phyloP scores from a whole-genome alignment of 2,113 vertebrate genomes.

The Reinhardtius hippoglossoides region DNA sequence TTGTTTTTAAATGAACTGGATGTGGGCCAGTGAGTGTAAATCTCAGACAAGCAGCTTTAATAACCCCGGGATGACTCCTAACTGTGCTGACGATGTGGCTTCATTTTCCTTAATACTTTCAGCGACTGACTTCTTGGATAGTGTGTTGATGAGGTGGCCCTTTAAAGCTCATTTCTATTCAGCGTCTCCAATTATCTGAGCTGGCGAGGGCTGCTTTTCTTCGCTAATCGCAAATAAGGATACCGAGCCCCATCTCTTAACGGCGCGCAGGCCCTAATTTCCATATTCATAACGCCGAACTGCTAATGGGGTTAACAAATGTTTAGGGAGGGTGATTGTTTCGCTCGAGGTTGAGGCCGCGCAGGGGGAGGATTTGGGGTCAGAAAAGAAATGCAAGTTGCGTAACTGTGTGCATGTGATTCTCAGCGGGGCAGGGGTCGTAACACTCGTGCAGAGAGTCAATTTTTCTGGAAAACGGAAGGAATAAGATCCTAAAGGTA shows the following conservation, averaged over 20 bases:
- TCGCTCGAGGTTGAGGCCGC: constrained; percentile 48
- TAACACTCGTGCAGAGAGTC: constrained; percentile 1
- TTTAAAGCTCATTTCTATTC: constrained; percentile 88
- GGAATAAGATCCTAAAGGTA: constrained; percentile 30
- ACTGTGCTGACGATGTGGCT: constrained; percentile 84
- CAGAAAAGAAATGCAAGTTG: constrained; percentile 37
- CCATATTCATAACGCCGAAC: constrained; percentile 91
- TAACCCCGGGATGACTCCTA: constrained; percentile 49
- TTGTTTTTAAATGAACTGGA: background rate
- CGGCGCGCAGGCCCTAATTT: constrained; percentile 86
- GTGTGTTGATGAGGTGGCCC: constrained; percentile 83
- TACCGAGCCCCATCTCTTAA: constrained; percentile 87
- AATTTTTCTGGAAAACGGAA: constrained; percentile 32
- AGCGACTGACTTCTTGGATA: constrained; percentile 70
- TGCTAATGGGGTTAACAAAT: constrained; percentile 92
- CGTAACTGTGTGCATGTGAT: constrained; percentile 13
- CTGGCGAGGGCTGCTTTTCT: constrained; percentile 84
- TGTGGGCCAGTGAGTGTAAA: constrained; percentile 3
- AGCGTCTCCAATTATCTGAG: constrained; percentile 89
- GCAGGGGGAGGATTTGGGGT: constrained; percentile 27
- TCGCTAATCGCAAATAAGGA: constrained; percentile 90
- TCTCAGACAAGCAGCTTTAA: constrained; percentile 32
- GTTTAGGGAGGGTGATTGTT: constrained; percentile 79
- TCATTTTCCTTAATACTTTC: constrained; percentile 78
- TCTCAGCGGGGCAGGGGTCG: constrained; percentile 29